Evolutionary conservation across 2,888 invertebrate genomes (phyloP).

Genomic region (Schizaphis graminum): DNA sequence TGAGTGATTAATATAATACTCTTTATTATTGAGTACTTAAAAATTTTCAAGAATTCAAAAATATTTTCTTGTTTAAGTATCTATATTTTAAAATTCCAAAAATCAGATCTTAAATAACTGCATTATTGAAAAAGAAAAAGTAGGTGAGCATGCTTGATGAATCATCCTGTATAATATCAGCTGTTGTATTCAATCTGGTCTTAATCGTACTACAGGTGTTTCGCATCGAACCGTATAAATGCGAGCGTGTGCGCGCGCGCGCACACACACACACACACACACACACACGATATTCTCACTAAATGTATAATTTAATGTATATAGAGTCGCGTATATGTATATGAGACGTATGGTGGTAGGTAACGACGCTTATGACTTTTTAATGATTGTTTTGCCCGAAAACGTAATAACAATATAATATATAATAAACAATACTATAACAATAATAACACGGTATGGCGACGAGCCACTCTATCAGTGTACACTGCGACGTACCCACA

Average conservation of each 20-base stretch:
- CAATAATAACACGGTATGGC: constrained; percentile 60
- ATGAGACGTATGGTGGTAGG: neutral
- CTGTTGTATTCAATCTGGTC: neutral
- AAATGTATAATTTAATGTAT: neutral
- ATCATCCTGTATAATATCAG: no score
- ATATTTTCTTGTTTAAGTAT: no score
- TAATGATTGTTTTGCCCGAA: constrained; percentile 64
- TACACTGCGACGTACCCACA: neutral
- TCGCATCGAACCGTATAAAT: constrained; percentile 27
- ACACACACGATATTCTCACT: neutral
- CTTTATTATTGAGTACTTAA: no score
- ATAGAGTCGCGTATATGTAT: neutral
- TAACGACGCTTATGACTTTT: constrained; percentile 60
- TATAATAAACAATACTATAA: constrained; percentile 62
- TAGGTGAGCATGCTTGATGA: no score
- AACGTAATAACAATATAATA: constrained; percentile 32
- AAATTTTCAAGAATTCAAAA: no score
- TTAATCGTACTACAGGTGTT: constrained; percentile 22
- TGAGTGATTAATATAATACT: no score
- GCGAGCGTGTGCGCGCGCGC: neutral
- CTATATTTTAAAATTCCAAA: no score
- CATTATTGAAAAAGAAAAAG: no score
- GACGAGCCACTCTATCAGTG: constrained; percentile 42
- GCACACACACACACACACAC: neutral
- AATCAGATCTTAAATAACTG: no score